A percentile compares a stretch with the other conserved stretches of the same genome.
Conservation (phyloP, 1,140 invertebrate species). For the Zaprionus capensis region DNA sequence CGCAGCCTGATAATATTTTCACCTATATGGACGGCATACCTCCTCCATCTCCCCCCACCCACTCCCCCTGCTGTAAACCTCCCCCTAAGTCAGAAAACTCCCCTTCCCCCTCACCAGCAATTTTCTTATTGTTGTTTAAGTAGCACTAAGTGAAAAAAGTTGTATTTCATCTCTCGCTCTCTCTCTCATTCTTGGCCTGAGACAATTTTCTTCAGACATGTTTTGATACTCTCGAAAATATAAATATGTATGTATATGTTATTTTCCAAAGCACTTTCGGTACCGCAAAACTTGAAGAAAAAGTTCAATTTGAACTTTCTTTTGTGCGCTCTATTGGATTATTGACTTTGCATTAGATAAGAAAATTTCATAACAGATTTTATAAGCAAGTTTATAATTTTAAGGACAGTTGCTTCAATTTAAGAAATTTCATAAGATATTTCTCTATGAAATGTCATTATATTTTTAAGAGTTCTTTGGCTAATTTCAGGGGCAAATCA, state of each 20-base stretch:
- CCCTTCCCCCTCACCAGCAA: background rate
- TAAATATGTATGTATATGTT: background rate
- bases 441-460: no score
- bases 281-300: background rate
- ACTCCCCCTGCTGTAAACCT: no score
- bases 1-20: conserved; percentile 18
- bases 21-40: background rate
- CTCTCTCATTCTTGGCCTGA: no score
- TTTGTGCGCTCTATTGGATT: background rate
- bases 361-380: background rate
- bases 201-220: background rate
- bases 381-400: background rate
- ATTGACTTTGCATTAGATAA: background rate
- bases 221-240: conserved; percentile 13
- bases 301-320: conserved; percentile 1
- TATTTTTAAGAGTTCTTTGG: background rate
- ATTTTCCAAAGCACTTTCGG: background rate
- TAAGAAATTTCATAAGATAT: no score
- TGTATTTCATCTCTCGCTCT: conserved; percentile 20
- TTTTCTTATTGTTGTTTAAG: conserved; percentile 46
- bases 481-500: background rate
- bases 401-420: no score
- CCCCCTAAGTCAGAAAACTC: no score
- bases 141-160: conserved; percentile 61
- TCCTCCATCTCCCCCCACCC: background rate